phyloP scores from a whole-genome alignment of 2,888 invertebrate species.

The Drosophila subquinaria region DNA sequence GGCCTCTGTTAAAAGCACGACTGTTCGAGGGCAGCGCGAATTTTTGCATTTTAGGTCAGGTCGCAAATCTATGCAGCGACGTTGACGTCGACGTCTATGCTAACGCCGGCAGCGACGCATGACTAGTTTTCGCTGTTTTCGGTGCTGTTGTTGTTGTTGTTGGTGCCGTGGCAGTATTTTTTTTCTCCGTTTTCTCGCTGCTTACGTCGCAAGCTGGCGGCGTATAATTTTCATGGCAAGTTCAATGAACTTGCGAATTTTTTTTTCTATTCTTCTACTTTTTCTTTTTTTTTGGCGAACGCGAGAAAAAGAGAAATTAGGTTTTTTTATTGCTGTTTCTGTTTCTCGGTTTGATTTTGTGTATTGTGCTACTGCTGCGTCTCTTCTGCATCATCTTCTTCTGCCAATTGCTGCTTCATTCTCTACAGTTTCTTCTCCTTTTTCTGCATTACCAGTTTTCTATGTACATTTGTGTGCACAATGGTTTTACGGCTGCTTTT shows the following conservation, averaged over 20 bases:
- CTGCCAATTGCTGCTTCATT: constrained; percentile 9
- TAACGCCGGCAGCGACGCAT: constrained; percentile 64
- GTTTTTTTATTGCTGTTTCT: constrained; percentile 49
- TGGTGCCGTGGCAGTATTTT: constrained; percentile 18
- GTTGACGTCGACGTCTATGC: constrained; percentile 37
- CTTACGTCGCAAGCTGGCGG: constrained; percentile 51
- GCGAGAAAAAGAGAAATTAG: constrained; percentile 66
- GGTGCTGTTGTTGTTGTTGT: constrained; percentile 16
- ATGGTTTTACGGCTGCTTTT: constrained; percentile 26
- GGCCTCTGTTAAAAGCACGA: constrained; percentile 52
- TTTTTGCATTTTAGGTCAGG: constrained; percentile 85
- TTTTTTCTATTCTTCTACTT: constrained; percentile 33
- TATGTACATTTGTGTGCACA: constrained; percentile 33
- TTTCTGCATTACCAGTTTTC: constrained; percentile 48
- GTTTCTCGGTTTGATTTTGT: constrained; percentile 6
- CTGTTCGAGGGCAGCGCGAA: constrained; percentile 43
- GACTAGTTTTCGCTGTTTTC: constrained; percentile 59
- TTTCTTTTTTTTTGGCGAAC: constrained; percentile 33
- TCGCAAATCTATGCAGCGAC: constrained; percentile 84
- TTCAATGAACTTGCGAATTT: constrained; percentile 84
- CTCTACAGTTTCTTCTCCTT: constrained; percentile 10
- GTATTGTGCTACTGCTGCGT: constrained; percentile 9
- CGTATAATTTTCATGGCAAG: constrained; percentile 76
- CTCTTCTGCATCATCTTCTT: constrained; percentile 12
- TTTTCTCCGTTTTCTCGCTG: constrained; percentile 47